A percentile compares a stretch with the other conserved stretches of the same genome.
Evolutionary conservation across 2,888 invertebrate genomes (phyloP).

Genomic region (Sinelater perroti): DNA sequence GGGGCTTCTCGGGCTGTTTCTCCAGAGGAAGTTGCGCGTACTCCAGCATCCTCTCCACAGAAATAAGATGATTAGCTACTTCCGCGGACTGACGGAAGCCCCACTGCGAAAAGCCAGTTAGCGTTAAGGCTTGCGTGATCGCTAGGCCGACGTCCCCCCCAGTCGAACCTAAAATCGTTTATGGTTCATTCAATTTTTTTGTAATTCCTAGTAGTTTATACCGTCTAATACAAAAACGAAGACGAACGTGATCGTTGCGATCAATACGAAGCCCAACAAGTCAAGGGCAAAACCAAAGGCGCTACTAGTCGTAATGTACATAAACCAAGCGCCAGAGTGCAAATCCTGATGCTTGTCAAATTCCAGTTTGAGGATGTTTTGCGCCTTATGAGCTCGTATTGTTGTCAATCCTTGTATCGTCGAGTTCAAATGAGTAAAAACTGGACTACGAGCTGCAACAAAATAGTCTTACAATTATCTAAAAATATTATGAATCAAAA

Average conservation of each 20-base stretch:
- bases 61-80: conserved; percentile 77
- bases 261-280: conserved; percentile 70
- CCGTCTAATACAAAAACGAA: conserved; percentile 64
- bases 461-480: too few species aligned
- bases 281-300: conserved; percentile 75
- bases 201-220: too few species aligned
- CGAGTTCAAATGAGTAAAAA: conserved; percentile 82
- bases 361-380: conserved; percentile 68
- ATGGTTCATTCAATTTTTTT: neutral
- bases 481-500: too few species aligned
- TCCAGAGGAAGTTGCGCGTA: conserved; percentile 75
- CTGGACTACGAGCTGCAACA: conserved; percentile 79
- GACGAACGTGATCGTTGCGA: conserved; percentile 71
- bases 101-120: conserved; percentile 75
- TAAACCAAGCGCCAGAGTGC: conserved; percentile 73
- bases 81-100: conserved; percentile 87
- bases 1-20: conserved; percentile 62
- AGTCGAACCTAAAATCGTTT: conserved; percentile 43
- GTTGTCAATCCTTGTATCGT: conserved; percentile 82
- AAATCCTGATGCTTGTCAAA: conserved; percentile 67
- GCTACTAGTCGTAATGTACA: conserved; percentile 70
- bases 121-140: conserved; percentile 69
- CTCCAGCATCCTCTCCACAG: conserved; percentile 85
- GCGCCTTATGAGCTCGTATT: conserved; percentile 78
- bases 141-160: conserved; percentile 72